Percentiles rank a stretch among this genome's conserved stretches.
phyloP scores from a whole-genome alignment of 2,797 vertebrate genomes.

The Euthynnus affinis region DNA sequence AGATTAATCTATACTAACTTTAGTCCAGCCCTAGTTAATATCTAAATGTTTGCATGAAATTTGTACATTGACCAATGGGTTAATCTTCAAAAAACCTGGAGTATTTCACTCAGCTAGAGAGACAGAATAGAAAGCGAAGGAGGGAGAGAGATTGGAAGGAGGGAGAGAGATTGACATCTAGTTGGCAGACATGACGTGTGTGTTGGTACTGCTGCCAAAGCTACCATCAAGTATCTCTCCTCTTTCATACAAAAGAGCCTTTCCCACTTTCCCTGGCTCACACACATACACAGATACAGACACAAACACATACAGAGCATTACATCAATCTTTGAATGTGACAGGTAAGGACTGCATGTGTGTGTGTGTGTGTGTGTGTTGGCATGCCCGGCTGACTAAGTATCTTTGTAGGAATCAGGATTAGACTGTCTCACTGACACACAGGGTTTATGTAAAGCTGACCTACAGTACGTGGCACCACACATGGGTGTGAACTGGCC shows the following conservation, averaged over 20 bases:
- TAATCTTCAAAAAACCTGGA: conserved; percentile 24
- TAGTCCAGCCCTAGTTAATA: neutral
- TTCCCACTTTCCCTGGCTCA: conserved; percentile 38
- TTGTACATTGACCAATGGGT: conserved; percentile 1
- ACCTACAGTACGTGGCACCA: conserved; percentile 39
- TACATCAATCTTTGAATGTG: conserved; percentile 43
- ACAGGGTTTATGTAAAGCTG: conserved; percentile 66
- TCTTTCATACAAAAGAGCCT: conserved; percentile 52
- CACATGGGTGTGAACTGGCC: conserved; percentile 27
- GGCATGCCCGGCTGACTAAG: conserved; percentile 38
- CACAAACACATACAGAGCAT: conserved; percentile 30
- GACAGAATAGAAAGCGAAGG: conserved; percentile 18
- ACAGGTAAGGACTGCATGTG: conserved; percentile 39
- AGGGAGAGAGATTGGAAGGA: conserved; percentile 31
- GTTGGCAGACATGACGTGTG: conserved; percentile 61
- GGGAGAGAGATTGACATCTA: conserved; percentile 45
- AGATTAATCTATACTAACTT: neutral
- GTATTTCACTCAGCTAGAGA: conserved; percentile 6
- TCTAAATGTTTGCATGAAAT: neutral
- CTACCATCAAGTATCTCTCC: conserved; percentile 43
- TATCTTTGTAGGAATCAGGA: conserved; percentile 65
- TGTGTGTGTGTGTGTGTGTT: conserved; percentile 13
- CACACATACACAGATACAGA: conserved; percentile 25
- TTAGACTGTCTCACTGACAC: conserved; percentile 61
- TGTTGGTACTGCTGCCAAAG: conserved; percentile 56